Evolutionary conservation across 2,888 invertebrate species (phyloP).

Genomic region (Lithophane leautieri): DNA sequence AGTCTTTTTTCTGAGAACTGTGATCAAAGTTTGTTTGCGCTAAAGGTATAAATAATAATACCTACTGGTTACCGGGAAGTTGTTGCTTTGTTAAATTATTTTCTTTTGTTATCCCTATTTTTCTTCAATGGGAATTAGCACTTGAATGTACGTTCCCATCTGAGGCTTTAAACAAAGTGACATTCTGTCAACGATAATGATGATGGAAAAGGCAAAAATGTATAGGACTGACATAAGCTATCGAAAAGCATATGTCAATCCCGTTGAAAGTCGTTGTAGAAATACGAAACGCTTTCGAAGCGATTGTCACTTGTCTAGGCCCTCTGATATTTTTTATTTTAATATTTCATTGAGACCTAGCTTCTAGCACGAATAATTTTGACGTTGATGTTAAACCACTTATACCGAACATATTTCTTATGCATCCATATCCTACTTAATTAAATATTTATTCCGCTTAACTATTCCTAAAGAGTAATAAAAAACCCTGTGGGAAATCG

Average conservation of each 20-base stretch:
- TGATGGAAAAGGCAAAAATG: no score
- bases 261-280: no score
- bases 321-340: no score
- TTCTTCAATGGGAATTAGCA: background rate
- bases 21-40: constrained; percentile 3
- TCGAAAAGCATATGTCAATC: no score
- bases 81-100: background rate
- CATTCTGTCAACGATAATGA: no score
- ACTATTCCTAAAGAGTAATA: no score
- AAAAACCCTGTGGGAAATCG: no score
- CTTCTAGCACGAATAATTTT: background rate
- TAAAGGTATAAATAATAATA: constrained; percentile 15
- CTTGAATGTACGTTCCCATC: constrained; percentile 6
- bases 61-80: background rate
- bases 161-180: no score
- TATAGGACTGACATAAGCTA: no score
- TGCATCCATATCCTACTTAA: no score
- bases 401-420: background rate
- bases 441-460: background rate
- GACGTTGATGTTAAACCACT: background rate
- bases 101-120: background rate
- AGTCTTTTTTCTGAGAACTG: background rate
- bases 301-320: no score
- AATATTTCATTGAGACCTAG: background rate
- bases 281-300: no score